Evolutionary conservation across 2,888 invertebrate species (phyloP), one percentile per base, ranked within the genome.

Genomic region (Nasonovia ribisnigri): DNA sequence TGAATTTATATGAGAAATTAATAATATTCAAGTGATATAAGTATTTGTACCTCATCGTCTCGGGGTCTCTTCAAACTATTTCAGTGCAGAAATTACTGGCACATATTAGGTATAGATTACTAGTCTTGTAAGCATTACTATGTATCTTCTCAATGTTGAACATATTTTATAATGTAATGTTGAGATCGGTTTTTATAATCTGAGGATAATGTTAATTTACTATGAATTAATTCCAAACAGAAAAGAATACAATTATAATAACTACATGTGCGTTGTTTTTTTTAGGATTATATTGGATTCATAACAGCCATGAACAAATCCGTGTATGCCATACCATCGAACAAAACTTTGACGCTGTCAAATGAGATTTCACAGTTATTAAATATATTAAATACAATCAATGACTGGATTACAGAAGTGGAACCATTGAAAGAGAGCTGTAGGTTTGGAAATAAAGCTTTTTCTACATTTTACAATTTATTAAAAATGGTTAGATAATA

Each of bases 381-480:
- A 26, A 95, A 95, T 0, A 95, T 99, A 95, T 96, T 99, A 88
- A 97, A 97, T 24, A 97, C 96, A 95, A 96, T 99, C 94, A 97
- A 97, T 95, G 96, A 96, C 94, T 96, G 98, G 96, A 97, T 99
- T 90, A 97, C 98, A 95, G 97, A 98, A 94, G 98, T 97, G 94
- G 99, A 99, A 84, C 98, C 99, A 0, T 96, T 98, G 60, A 97
- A 98, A 94, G 99, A 99, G 95, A 99, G 99, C 0, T 99, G 99
- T 96, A 96, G 99, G 94, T 99, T 99, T 96, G 99, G 99, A 11
- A 99, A 99, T 96, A 97, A 97, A 95, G 98, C 99, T 0, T 99
- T 98, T 96, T 97, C 97, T 95, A 96, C 96, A 36, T 99, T 99
- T 98, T 97, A 98, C 95, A 96, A 96, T 29, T 97, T 97, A 96